These are phyloP conservation scores for Drosophila ambigua DNA, from an alignment of 1,140 invertebrate genomes.

Conservation along the genomic window DNA sequence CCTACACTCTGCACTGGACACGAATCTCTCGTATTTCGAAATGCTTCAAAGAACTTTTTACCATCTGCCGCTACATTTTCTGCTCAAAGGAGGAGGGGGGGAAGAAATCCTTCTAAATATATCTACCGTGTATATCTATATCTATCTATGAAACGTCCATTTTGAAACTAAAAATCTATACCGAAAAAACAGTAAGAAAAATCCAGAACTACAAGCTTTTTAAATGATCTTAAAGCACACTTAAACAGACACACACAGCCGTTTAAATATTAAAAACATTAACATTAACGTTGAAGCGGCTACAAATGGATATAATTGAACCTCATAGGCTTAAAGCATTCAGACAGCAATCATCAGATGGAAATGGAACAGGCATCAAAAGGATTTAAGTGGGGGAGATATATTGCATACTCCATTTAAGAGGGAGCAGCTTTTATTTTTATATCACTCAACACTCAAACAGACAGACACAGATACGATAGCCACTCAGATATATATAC, in stretches of 20 bases:
- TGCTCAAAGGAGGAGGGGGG: constrained; percentile 25
- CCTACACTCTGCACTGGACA: constrained; percentile 19
- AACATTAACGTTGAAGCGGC: neutral
- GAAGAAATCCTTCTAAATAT: neutral
- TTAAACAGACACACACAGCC: constrained; percentile 3
- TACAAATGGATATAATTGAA: constrained; percentile 60
- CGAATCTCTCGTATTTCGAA: constrained; percentile 8
- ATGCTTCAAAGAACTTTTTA: constrained; percentile 21
- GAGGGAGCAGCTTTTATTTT: constrained; percentile 58
- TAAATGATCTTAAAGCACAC: constrained; percentile 28
- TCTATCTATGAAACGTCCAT: constrained; percentile 54
- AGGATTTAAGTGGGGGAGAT: constrained; percentile 19
- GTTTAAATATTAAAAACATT: constrained; percentile 18
- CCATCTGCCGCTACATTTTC: constrained; percentile 28
- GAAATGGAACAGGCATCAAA: constrained; percentile 27
- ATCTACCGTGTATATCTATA: constrained; percentile 29
- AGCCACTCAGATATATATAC: too few species aligned
- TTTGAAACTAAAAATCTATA: constrained; percentile 36
- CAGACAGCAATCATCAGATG: constrained; percentile 25
- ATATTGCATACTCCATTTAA: constrained; percentile 50
- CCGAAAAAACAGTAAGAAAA: neutral
- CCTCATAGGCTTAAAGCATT: constrained; percentile 73
- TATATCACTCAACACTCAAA: constrained; percentile 40
- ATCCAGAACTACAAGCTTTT: constrained; percentile 24
- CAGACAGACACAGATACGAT: neutral